Percentiles rank a stretch among this genome's conserved stretches.
These are phyloP conservation scores for Anoplolepis gracilipes DNA, from an alignment of 1,140 invertebrate genomes.

Conservation along the genomic window DNA sequence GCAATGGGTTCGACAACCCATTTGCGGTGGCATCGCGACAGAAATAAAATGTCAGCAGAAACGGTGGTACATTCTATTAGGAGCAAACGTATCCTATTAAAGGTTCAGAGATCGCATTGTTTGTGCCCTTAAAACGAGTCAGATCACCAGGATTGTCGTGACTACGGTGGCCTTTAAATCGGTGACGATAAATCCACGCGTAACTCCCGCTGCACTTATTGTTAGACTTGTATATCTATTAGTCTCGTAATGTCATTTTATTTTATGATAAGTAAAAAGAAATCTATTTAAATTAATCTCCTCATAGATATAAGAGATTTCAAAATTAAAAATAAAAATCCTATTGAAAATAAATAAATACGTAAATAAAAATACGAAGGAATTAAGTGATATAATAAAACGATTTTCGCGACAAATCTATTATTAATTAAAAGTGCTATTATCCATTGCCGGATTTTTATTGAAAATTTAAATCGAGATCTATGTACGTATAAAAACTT, in stretches of 20 bases:
- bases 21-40: conserved; percentile 57
- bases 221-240: neutral
- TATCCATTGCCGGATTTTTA: too few relatives aligned
- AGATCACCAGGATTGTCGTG: conserved; percentile 74
- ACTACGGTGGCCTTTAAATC: conserved; percentile 81
- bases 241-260: conserved; percentile 13
- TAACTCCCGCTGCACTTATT: neutral
- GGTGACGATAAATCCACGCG: conserved; percentile 65
- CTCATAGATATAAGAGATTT: neutral
- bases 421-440: too few relatives aligned
- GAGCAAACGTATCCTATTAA: conserved; percentile 81
- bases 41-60: conserved; percentile 78
- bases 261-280: neutral
- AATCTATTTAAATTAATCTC: neutral
- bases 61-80: conserved; percentile 66
- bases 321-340: neutral
- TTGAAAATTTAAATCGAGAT: too few relatives aligned
- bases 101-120: conserved; percentile 81
- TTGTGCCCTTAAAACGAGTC: conserved; percentile 73
- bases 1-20: conserved; percentile 78
- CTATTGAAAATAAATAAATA: neutral
- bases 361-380: too few relatives aligned
- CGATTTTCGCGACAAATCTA: too few relatives aligned
- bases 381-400: too few relatives aligned
- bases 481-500: too few relatives aligned